These are phyloP conservation scores for Oreochromis mossambicus DNA, from an alignment of 2,797 vertebrate genomes.

Conservation along the genomic window DNA sequence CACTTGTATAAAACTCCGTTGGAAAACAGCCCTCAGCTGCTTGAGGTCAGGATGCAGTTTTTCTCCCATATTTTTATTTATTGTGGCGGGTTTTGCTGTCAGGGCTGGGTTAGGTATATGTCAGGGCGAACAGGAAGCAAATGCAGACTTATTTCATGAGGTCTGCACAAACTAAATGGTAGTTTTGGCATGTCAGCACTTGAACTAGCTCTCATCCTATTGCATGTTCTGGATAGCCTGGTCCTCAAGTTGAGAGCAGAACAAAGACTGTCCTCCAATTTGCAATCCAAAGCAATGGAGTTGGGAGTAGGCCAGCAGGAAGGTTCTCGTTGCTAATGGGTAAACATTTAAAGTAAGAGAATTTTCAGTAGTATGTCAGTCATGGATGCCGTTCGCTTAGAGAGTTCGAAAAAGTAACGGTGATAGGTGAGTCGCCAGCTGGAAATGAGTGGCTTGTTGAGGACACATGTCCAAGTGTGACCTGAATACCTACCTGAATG, in stretches of 20 bases:
- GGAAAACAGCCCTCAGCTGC: not conserved
- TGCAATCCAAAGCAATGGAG: not conserved
- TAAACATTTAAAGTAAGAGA: not conserved
- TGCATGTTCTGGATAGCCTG: not conserved
- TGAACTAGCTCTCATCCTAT: not conserved
- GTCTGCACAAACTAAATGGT: not conserved
- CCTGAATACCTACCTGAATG: not conserved
- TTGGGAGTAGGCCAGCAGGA: not conserved
- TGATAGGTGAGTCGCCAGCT: not conserved
- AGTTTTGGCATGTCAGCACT: not conserved
- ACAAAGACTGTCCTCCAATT: not conserved
- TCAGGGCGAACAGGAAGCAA: not conserved
- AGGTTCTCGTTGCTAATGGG: not conserved
- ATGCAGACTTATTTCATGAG: rapidly evolving
- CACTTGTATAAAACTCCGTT: not conserved
- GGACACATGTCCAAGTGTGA: not conserved
- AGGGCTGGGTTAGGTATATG: not conserved
- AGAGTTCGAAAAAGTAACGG: not conserved
- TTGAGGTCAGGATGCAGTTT: not conserved
- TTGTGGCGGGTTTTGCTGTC: not conserved
- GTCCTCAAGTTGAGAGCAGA: not conserved
- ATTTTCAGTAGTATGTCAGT: not conserved
- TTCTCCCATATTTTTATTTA: not conserved
- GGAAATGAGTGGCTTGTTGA: not conserved
- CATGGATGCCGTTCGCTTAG: not conserved